Evolutionary conservation across 2,113 vertebrate species (phyloP).

Genomic region (Dryoscopus gambensis): DNA sequence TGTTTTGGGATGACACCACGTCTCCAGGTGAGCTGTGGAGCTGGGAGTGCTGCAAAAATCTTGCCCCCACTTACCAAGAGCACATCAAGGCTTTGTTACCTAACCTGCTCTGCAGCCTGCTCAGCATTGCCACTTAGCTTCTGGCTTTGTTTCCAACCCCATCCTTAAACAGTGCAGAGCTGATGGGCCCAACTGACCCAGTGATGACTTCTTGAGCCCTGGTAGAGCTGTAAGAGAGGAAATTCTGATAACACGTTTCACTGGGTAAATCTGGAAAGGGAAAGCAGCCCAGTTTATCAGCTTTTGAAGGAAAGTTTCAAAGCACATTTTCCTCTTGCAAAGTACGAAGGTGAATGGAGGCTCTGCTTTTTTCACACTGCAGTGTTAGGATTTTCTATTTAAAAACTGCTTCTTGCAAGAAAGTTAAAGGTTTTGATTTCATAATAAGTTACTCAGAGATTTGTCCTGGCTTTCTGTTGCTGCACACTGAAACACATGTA

Average conservation of each 20-base stretch:
- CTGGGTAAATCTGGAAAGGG: neutral
- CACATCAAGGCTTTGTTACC: neutral
- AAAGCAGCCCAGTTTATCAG: neutral
- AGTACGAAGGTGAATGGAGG: neutral
- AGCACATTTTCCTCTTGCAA: neutral
- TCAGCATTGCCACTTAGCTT: fast-evolving
- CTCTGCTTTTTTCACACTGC: neutral
- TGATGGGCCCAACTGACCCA: neutral
- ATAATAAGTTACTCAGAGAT: neutral
- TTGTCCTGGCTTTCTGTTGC: neutral
- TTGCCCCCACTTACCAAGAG: neutral
- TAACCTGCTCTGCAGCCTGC: neutral
- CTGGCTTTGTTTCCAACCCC: neutral
- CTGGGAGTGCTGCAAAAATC: neutral
- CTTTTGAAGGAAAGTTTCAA: neutral
- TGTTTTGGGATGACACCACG: neutral
- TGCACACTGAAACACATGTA: neutral
- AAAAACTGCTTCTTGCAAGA: neutral
- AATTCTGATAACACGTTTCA: neutral
- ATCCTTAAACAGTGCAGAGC: neutral
- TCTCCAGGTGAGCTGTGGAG: neutral
- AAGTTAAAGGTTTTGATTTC: neutral
- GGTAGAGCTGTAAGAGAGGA: neutral
- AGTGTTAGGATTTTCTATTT: neutral
- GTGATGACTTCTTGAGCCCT: neutral